phyloP scores from a whole-genome alignment of 2,797 vertebrate genomes.

The Macrochelys suwanniensis region DNA sequence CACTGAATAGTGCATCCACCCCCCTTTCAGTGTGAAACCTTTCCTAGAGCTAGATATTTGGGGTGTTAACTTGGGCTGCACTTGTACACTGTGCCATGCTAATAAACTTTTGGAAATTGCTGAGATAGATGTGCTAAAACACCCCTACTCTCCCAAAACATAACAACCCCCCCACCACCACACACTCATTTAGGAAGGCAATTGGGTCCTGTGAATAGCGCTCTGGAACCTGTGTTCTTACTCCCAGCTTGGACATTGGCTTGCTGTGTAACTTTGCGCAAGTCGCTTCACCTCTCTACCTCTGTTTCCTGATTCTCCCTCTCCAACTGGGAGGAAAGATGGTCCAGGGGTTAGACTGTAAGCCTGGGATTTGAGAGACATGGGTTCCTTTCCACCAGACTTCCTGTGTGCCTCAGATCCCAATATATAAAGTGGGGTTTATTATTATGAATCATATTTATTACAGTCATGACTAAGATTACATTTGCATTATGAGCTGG shows the following conservation, averaged over 20 bases:
- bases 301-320: background rate
- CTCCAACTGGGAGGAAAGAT: background rate
- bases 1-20: background rate
- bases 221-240: background rate
- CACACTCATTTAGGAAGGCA: background rate
- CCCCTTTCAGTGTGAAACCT: background rate
- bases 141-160: background rate
- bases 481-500: background rate
- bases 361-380: background rate
- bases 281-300: background rate
- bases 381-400: background rate
- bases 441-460: background rate
- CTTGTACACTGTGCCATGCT: background rate
- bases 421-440: background rate
- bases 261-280: background rate
- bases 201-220: background rate
- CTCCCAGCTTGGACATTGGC: background rate
- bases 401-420: background rate
- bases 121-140: background rate
- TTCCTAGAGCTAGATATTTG: background rate
- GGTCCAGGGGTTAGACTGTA: background rate
- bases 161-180: background rate
- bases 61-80: background rate
- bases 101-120: background rate
- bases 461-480: background rate